Base-by-base conservation (phyloP, 2,888 invertebrate species). In the Petrophora chlorosata region DNA sequence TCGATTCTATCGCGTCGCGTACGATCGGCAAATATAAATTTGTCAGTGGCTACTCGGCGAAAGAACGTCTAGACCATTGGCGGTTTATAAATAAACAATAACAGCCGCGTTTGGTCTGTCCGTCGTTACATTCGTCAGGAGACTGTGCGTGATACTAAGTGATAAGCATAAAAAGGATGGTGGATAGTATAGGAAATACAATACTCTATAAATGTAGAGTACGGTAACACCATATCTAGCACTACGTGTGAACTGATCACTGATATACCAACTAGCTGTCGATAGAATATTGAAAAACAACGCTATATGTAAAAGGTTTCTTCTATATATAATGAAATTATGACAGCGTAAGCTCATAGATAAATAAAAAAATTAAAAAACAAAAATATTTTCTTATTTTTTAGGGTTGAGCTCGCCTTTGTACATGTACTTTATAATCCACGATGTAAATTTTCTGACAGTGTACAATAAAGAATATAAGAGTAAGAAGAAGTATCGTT, bases 31-130 rank as follows among this genome's bases (percentile, higher is more conserved):
- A 86, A 87, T 89, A 89, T 89, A 90, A 87, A 89, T 90, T 89
- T 88, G 88, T 88, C 89, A 88, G 77, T 72, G 82, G 70, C 68
- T 68, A 76, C 70, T 78, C 65, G 80, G 83, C 29, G 82, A 87
- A 86, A 85, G 82, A 78, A 74, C 62, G 67, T 36, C 65, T 67
- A 65, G 67, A 67, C 51, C 63, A 65, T 71, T 44, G 70, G 73
- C 65, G 76, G 73, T 83, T 89, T 88, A 89, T 88, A 88, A 88
- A 90, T 90, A 90, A 90, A 88, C 82, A 89, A 88, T 87, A 87
- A 81, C 73, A 72, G 64, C 84, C 84, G 63, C 85, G 79, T 79
- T 80, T 78, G 85, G 85, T 58, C 47, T 50, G 75, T 57, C 64
- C 73, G 74, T 79, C 76, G 82, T 84, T 82, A 82, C 84, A 84